Base-by-base conservation (phyloP, 2,888 invertebrate genomes). In the Diaprepes abbreviatus region DNA sequence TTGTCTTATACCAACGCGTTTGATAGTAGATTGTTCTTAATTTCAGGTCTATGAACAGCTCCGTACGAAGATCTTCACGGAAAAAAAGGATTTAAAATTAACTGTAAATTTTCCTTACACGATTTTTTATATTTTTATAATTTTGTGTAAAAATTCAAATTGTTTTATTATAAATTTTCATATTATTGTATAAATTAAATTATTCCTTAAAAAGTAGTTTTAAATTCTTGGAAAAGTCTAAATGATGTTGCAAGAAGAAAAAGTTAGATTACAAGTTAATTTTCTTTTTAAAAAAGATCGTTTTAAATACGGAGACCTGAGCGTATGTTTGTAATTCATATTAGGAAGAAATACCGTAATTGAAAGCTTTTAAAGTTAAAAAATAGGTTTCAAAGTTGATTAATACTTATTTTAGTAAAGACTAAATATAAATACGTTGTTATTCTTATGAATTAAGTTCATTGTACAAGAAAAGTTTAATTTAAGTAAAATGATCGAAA, bases 51-150 rank as follows among this genome's bases (percentile, higher is more conserved):
- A 17, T 6, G 1, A 16, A 6, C 40, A 40, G 40, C 17, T 17
- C 40, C 2, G 10, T 17, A 17, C 14, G 40, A 3, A 40, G 6
- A 40, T 17, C 40, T 3, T 3, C 40, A 40, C 40, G 40, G 17
- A 40, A 40, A 17, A 40, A 40, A 40, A 40, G 7, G 10, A 10
- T 9, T 33, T 33, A 33, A 6, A 33, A 40, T 40, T 14, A 4
- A 5, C 17, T 17, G 17, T 14, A 9, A 40, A 40, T 40, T 2
- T 17, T 40, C 4, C 1, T 16, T 9, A 14, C 36, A 9, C 3
- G 14, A 40, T 6, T 40, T 40, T 40, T 40, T 40, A 40, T 40
- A 40, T 40, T 40, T 40, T 16, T 40, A 40, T 40, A 17, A 17
- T 40, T 14, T 40, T 40, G 40, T 17, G 10, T 9, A 40, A 40